These are phyloP conservation scores for Bicyclus anynana DNA, from an alignment of 1,140 invertebrate species.

Conservation along the genomic window DNA sequence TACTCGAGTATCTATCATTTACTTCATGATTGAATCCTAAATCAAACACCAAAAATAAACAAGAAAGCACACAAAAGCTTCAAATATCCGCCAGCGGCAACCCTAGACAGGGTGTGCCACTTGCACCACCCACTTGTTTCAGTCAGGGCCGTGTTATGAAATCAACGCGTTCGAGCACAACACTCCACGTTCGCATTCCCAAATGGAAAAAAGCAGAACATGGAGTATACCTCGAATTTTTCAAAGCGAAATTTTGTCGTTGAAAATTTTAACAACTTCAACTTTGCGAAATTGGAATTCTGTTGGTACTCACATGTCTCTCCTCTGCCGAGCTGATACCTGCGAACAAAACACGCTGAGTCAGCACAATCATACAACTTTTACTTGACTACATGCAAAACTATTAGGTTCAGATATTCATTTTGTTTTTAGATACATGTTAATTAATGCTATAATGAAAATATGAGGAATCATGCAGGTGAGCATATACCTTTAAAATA, in stretches of 20 bases:
- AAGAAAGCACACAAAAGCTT: background rate
- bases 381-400: constrained; percentile 6
- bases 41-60: too few relatives aligned
- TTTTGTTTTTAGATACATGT: too few relatives aligned
- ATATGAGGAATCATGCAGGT: too few relatives aligned
- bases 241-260: constrained; percentile 61
- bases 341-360: constrained; percentile 69
- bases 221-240: constrained; percentile 57
- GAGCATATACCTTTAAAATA: too few relatives aligned
- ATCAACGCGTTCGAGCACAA: constrained; percentile 74
- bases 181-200: constrained; percentile 58
- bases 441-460: too few relatives aligned
- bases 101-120: constrained; percentile 52
- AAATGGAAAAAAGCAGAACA: constrained; percentile 64
- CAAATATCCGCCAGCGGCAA: constrained; percentile 18
- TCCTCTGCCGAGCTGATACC: constrained; percentile 83
- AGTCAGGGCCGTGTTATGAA: constrained; percentile 69
- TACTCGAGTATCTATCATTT: too few relatives aligned
- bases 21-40: too few relatives aligned
- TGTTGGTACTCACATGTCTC: constrained; percentile 81
- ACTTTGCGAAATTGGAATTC: constrained; percentile 46
- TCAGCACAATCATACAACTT: constrained; percentile 1
- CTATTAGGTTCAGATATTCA: constrained; percentile 3
- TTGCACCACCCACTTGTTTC: constrained; percentile 71
- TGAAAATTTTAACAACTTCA: constrained; percentile 56